These are phyloP conservation scores for Polyommatus iphigenia DNA, from an alignment of 2,888 invertebrate species.

Conservation along the genomic window DNA sequence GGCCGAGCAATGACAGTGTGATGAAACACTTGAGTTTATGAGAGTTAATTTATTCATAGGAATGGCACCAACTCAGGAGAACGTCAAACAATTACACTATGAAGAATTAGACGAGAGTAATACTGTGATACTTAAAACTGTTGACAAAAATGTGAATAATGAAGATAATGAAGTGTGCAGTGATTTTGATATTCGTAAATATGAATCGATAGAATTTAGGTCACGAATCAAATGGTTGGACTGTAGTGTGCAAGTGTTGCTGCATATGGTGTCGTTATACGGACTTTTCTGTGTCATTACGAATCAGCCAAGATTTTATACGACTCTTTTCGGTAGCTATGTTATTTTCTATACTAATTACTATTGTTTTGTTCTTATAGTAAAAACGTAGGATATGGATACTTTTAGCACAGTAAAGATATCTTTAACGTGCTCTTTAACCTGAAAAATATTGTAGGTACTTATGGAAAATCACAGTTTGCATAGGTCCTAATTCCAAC, in stretches of 20 bases:
- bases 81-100: conserved; percentile 55
- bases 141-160: conserved; percentile 58
- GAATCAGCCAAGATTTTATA: conserved; percentile 78
- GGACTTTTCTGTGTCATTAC: conserved; percentile 84
- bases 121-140: conserved; percentile 47
- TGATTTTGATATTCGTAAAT: conserved; percentile 65
- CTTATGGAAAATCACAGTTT: too few relatives aligned
- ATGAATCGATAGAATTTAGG: conserved; percentile 75
- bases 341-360: conserved; percentile 52
- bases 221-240: conserved; percentile 87
- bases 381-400: background rate
- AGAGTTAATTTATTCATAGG: conserved; percentile 39
- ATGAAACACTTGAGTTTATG: conserved; percentile 4
- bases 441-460: too few relatives aligned
- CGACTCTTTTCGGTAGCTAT: conserved; percentile 84
- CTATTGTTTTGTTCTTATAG: background rate
- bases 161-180: conserved; percentile 51
- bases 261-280: conserved; percentile 85
- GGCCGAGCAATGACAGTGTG: background rate
- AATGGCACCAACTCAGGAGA: conserved; percentile 63
- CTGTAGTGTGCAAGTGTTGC: conserved; percentile 83
- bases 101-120: conserved; percentile 47
- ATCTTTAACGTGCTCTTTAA: too few relatives aligned
- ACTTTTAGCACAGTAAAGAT: too few relatives aligned
- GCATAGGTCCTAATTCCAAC: too few relatives aligned